Percentiles rank a stretch among this genome's conserved stretches.
phyloP scores from a whole-genome alignment of 2,797 vertebrate species.

The Acanthurus leucopareius region DNA sequence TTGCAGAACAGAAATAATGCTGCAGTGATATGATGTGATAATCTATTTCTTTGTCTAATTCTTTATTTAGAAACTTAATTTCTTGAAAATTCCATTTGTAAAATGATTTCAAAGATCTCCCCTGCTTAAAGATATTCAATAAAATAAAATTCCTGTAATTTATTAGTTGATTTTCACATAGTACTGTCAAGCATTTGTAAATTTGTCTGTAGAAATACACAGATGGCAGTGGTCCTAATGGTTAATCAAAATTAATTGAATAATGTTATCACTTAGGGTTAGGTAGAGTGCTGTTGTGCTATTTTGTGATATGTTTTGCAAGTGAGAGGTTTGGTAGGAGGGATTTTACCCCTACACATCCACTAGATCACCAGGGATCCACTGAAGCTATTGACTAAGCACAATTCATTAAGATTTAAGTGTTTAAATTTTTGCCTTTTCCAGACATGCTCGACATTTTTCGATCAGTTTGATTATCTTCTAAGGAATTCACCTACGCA shows the following conservation, averaged over 20 bases:
- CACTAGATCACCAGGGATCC: too few relatives aligned
- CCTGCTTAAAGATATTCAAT: neutral
- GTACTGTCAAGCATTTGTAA: neutral
- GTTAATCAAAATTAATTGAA: neutral
- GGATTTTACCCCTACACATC: too few relatives aligned
- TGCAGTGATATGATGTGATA: neutral
- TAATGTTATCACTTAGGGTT: slow-evolving; percentile 1
- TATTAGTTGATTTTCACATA: neutral
- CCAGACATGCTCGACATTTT: too few relatives aligned
- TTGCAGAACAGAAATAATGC: too few relatives aligned
- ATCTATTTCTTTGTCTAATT: neutral
- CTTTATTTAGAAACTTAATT: neutral
- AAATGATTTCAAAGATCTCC: neutral
- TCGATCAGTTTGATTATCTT: too few relatives aligned
- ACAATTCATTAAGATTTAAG: too few relatives aligned
- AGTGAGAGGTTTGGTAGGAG: neutral
- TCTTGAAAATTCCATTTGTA: neutral
- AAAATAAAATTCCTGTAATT: neutral
- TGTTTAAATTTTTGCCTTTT: too few relatives aligned
- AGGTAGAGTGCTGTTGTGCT: neutral
- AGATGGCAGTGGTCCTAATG: neutral
- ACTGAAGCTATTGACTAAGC: too few relatives aligned
- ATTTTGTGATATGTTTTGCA: slow-evolving; percentile 14
- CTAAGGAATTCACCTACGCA: too few relatives aligned
- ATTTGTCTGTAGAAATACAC: neutral